Conservation (phyloP, 2,113 vertebrate genomes). For the Mohoua ochrocephala region DNA sequence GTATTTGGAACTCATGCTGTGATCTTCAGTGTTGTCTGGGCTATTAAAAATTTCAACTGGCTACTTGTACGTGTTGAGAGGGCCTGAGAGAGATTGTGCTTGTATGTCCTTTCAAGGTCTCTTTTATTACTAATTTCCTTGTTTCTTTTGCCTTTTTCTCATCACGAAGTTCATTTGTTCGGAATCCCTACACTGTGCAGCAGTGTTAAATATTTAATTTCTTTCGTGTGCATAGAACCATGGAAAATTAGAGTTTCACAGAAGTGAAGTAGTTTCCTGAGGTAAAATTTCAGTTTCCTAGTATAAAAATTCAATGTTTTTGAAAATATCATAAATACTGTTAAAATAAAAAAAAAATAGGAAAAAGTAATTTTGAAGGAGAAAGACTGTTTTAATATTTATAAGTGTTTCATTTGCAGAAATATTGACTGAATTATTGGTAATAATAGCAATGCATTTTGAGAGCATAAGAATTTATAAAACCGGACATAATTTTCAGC, state of each 20-base stretch:
- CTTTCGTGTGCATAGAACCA: not conserved
- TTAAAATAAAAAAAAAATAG: not conserved
- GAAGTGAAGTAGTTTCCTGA: not conserved
- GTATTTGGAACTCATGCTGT: not conserved
- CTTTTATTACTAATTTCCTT: not conserved
- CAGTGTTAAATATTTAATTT: not conserved
- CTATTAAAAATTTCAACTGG: not conserved
- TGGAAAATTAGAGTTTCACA: not conserved
- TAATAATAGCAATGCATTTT: fast-evolving
- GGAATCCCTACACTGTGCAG: not conserved
- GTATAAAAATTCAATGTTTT: not conserved
- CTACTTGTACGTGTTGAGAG: not conserved
- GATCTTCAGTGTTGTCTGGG: not conserved
- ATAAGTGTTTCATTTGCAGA: not conserved
- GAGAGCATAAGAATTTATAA: not conserved
- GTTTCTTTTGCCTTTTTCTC: not conserved
- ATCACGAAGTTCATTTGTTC: not conserved
- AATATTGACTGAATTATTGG: not conserved
- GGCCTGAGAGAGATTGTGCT: not conserved
- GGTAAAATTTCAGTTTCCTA: not conserved
- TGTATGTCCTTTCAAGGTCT: not conserved
- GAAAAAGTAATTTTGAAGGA: not conserved
- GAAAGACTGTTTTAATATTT: not conserved
- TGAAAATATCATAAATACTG: not conserved
- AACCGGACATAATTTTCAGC: not conserved